Evolutionary conservation across 2,888 invertebrate species (phyloP), one percentile per base, ranked within the genome.

Genomic region (Drosophila nr. fundita): DNA sequence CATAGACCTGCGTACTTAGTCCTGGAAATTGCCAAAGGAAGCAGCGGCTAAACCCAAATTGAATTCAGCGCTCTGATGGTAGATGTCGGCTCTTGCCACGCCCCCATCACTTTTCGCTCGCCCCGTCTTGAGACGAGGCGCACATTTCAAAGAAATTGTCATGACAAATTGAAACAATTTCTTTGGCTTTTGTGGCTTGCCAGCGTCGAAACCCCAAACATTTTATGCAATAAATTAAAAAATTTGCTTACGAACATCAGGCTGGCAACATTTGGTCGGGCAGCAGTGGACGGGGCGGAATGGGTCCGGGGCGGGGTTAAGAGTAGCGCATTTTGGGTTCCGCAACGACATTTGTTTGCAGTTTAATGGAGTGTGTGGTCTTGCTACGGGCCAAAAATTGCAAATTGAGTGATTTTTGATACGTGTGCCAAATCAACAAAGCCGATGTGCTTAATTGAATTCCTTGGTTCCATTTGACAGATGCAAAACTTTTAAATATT

Each of bases 141-240:
- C 67, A 75, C 82, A 68, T 83, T 82, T 90, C 78, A 82, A 82
- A 81, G 77, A 87, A 88, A 88, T 88, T 90, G 80, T 87, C 82
- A 82, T 88, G 87, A 88, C 87, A 90, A 88, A 88, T 88, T 90
- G 89, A 88, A 83, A 90, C 84, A 88, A 83, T 86, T 90, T 90
- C 87, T 87, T 87, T 80, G 78, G 82, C 80, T 87, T 87, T 85
- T 87, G 89, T 87, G 85, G 86, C 78, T 70, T 82, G 73, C 74
- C 78, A 49, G 60, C 68, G 59, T 65, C 58, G 74, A 76, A 76
- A 82, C 73, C 74, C 73, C 72, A 80, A 82, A 85, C 73, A 89
- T 87, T 87, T 85, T 76, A 76, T 78, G 84, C 87, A 89, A 86
- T 87, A 87, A 89, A 87, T 87, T 89, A 82, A 82, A 85, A 89